These are phyloP conservation scores for Rhinichthys klamathensis DNA, from an alignment of 2,113 vertebrate species.

Conservation along the genomic window DNA sequence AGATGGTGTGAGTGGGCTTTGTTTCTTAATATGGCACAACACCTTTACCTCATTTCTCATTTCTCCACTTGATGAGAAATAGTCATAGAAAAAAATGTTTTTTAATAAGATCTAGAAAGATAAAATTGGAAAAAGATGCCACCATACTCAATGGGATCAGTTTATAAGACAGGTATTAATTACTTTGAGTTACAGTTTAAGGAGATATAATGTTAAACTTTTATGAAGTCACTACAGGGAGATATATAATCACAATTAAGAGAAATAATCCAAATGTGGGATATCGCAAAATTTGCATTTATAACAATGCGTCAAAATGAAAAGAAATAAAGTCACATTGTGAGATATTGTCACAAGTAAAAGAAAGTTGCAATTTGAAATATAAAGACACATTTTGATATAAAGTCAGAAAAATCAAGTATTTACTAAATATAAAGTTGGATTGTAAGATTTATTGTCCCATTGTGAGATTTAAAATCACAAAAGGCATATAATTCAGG, in stretches of 20 bases:
- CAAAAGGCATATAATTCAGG: too few species aligned
- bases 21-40: conserved; percentile 45
- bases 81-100: not conserved
- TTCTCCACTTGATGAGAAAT: conserved; percentile 10
- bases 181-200: not conserved
- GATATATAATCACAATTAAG: not conserved
- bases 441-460: not conserved
- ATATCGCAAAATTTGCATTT: not conserved
- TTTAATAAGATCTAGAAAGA: not conserved
- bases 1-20: conserved; percentile 57
- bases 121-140: not conserved
- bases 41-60: conserved; percentile 42
- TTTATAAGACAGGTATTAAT: not conserved
- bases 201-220: not conserved
- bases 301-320: not conserved
- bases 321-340: not conserved
- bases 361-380: not conserved
- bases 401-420: too few species aligned
- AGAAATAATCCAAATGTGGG: not conserved
- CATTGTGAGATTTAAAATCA: not conserved
- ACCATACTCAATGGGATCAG: not conserved
- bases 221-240: not conserved
- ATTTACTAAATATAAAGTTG: too few species aligned
- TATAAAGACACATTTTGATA: not conserved
- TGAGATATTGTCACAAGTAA: not conserved